Percentiles rank a stretch among this genome's conserved stretches.
These are phyloP conservation scores for Caretta caretta DNA, from an alignment of 2,113 vertebrate species.

Conservation along the genomic window DNA sequence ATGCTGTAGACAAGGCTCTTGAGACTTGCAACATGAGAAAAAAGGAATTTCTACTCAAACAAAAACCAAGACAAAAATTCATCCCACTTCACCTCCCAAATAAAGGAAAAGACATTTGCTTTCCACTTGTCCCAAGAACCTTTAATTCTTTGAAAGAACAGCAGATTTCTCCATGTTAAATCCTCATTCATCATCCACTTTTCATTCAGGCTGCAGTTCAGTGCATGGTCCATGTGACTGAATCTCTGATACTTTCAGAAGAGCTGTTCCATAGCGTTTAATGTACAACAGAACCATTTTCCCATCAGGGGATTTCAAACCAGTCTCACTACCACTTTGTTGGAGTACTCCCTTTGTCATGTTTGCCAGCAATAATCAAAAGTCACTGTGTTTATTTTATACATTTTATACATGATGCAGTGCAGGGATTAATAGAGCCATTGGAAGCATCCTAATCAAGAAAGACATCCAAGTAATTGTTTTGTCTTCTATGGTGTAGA, in stretches of 20 bases:
- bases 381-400: neutral
- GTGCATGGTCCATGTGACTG: neutral
- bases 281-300: neutral
- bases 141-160: accelerated
- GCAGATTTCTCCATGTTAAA: conserved; percentile 1
- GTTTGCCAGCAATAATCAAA: neutral
- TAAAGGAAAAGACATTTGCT: neutral
- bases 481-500: neutral
- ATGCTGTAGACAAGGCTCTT: neutral
- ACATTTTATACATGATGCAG: neutral
- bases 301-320: neutral
- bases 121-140: neutral
- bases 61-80: neutral
- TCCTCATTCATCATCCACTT: neutral
- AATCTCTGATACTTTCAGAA: neutral
- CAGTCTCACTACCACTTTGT: neutral
- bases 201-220: neutral
- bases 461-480: neutral
- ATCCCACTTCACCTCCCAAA: neutral
- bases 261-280: neutral
- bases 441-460: neutral
- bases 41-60: neutral
- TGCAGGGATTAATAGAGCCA: neutral
- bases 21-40: neutral
- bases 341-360: neutral